Evolutionary conservation across 35 echinoderm and acorn worm genomes (phyloP).

Genomic region (Antedon bifida): DNA sequence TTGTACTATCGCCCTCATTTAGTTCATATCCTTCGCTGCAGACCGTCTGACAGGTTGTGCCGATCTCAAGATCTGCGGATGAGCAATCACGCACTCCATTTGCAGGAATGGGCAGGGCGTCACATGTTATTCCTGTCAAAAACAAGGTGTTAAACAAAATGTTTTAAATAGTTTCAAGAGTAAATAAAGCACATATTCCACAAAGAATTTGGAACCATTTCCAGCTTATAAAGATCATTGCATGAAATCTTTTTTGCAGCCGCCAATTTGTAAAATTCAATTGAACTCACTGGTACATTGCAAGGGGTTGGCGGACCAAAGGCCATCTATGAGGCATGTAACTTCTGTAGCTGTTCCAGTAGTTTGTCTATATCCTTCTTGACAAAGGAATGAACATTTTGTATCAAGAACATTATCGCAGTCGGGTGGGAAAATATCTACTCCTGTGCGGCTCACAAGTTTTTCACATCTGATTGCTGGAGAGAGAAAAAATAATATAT

Average conservation of each 20-base stretch:
- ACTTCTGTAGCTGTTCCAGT: not conserved
- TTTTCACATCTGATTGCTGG: not conserved
- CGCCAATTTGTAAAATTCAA: too few relatives aligned
- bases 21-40: constrained; percentile 19
- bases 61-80: not conserved
- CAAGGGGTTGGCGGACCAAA: not conserved
- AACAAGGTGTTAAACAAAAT: too few relatives aligned
- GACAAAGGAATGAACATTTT: not conserved
- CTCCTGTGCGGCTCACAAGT: not conserved
- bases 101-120: not conserved
- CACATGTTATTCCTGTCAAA: constrained; percentile 29
- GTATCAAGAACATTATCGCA: constrained; percentile 3
- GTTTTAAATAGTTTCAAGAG: too few relatives aligned
- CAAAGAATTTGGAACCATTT: not conserved
- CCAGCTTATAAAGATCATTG: too few relatives aligned
- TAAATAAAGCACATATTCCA: not conserved
- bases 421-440: not conserved
- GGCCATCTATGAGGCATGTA: not conserved
- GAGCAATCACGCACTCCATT: constrained; percentile 13
- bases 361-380: not conserved
- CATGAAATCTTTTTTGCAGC: too few relatives aligned
- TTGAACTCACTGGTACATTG: not conserved
- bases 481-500: not conserved
- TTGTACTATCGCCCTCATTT: not conserved
- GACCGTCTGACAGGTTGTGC: constrained; percentile 2